Base-by-base conservation (phyloP, 2,797 vertebrate species). In the Propithecus perrieri region DNA sequence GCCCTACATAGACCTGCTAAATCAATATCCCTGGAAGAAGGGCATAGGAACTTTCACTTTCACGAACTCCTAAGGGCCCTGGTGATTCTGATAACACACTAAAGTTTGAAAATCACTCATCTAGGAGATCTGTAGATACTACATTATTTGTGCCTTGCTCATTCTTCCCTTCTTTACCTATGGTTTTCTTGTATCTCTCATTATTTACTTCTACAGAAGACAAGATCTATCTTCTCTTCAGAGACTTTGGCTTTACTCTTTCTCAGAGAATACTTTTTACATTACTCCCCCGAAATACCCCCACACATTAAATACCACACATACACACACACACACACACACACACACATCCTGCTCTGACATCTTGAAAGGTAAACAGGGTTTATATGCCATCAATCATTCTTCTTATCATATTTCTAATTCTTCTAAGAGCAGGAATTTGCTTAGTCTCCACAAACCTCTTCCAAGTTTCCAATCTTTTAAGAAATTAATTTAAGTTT, bases 401-500 rank as follows among this genome's bases (percentile, higher is more conserved):
- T 83, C 33, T 61, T 28, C 59, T 28, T 61, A 65, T 26, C 46
- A 63, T 83, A 76, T 46, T 88, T 76, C 33, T 88, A 85, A 72
- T 79, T 96, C 6, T 46, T 78, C 22, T 89, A 88, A 88, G 72
- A 79, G 28, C 15, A 88, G 13, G 13, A 69, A 79, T 88, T 84
- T 88, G 14, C 33, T 72, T 79, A 92, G 74, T 22, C n/a, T 84
- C 55, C 33, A 72, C 46, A 65, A 46, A 63, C n/a, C 17, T 78
- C 20, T 89, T 96, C n/a, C 24, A 79, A 79, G 33, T 78, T 94
- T 84, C 55, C 41, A 69, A 74, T 80, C 5, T 65, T 78, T 78
- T 79, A 65, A 81, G 43, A 87, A 84, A 84, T 94, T 89, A 84
- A 79, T 57, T 94, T 71, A 50, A 50, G 48, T 67, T 83, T 50